Evolutionary conservation across 2,113 vertebrate genomes (phyloP), one percentile per base, ranked within the genome.

Genomic region (Notiomystis cincta): DNA sequence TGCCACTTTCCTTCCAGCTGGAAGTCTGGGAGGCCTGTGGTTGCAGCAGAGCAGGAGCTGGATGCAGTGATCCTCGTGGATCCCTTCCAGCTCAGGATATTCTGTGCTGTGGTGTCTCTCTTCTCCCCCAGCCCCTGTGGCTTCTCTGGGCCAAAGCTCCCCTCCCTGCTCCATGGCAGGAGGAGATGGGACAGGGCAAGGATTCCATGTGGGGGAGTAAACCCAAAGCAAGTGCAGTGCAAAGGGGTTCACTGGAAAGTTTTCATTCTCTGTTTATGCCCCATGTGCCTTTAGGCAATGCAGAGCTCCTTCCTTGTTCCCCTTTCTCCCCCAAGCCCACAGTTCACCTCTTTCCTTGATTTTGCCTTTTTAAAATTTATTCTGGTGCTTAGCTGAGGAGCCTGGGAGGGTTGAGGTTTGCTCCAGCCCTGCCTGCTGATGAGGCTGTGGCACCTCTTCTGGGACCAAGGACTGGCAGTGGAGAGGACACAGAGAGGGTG

Each of bases 91-190:
- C 33, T 67, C 60, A 40, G 53, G 45, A 31, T 13, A 6, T 8
- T 38, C 38, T 31, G 0, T 23, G 30, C 24, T 47, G 11, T 1
- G 0, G 19, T 16, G 3, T 54, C 5, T 33, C 10, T 30, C 27
- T 33, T 0, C 6, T 77, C 35, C 11, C 5, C 10, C 15, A 61
- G 40, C 7, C 3, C 0, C 5, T 22, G 11, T 2, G 9, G n/a
- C 11, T 23, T 3, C 23, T 2, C 22, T 25, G 16, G 12, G 40
- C 10, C 9, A 69, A 60, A 56, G 6, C 2, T 28, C 14, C 25
- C 3, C 24, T 44, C 18, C 15, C 27, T 76, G 27, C 15, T n/a
- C n/a, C 15, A 1, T 2, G 33, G 10, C 9, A 25, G 57, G 27
- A 57, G 13, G 8, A 24, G 56, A 62, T n/a, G 31, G 27, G 38